Base-by-base conservation (phyloP, 2,797 vertebrate genomes). In the Balearica regulorum region DNA sequence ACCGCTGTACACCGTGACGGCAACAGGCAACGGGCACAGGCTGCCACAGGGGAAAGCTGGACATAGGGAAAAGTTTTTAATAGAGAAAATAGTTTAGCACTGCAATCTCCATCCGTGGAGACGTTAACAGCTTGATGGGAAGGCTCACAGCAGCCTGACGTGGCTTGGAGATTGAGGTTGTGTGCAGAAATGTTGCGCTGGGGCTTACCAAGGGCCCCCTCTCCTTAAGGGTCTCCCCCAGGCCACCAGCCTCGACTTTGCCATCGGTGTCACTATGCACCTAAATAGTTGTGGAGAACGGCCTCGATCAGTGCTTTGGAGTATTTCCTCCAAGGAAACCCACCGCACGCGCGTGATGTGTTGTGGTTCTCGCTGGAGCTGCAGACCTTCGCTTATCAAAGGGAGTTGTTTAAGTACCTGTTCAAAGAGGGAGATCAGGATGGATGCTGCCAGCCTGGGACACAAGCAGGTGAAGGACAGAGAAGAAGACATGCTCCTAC, bases 71-170 rank as follows among this genome's bases (percentile, higher is more conserved):
- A 43, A 29, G 16, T 4, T 73, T 92, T 86, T 64, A 21, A 4
- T 3, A 25, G 37, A 16, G 11, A n/a, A 72, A 78, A n/a, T 10
- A 31, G 19, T 29, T 76, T 0, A 20, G 41, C 46, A 3, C 35
- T 35, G 2, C 1, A 4, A 12, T 62, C 33, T n/a, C 49, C 18
- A 41, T 8, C 22, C 0, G 0, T 11, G 41, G 51, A 66, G 20
- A 11, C 18, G 41, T 44, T 61, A 66, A 76, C 53, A 75, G 17
- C 54, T 79, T 39, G 43, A 29, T 44, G 54, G 28, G 41, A 93
- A 58, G 57, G 66, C 57, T 93, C 43, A 37, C 37, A 62, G 61
- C 60, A 83, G 55, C 57, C 26, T 66, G 35, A 21, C 24, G 33
- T 21, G 10, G 19, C 16, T 82, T n/a, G 49, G 48, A 82, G 14